Evolutionary conservation across 2,888 invertebrate genomes (phyloP).

Genomic region (Yponomeuta cagnagella): DNA sequence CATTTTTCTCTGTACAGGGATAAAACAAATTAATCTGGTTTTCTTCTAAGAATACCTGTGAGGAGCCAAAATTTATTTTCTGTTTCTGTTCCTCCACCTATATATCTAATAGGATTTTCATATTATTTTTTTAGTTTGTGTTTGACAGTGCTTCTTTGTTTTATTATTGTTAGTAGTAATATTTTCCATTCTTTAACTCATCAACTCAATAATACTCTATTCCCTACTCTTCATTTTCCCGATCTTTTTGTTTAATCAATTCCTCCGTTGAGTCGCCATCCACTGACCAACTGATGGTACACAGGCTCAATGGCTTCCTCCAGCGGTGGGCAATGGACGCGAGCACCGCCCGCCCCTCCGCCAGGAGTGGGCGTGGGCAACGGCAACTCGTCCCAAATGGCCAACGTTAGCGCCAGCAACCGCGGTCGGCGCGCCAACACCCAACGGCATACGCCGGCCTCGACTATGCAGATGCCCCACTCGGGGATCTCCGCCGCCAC

Average conservation of each 20-base stretch:
- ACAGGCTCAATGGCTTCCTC: slow-evolving; percentile 50
- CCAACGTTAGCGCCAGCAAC: slow-evolving; percentile 31
- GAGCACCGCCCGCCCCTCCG: slow-evolving; percentile 85
- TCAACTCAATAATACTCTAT: too few relatives aligned
- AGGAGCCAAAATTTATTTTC: too few relatives aligned
- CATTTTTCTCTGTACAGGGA: too few relatives aligned
- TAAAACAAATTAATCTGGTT: too few relatives aligned
- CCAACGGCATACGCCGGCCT: slow-evolving; percentile 43
- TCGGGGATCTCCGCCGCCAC: slow-evolving; percentile 56
- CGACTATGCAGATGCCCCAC: slow-evolving; percentile 62
- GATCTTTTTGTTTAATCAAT: not conserved
- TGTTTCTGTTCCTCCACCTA: too few relatives aligned
- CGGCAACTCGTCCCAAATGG: slow-evolving; percentile 33
- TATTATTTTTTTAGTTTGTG: too few relatives aligned
- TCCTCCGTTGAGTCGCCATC: not conserved
- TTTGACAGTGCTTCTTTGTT: too few relatives aligned
- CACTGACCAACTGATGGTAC: not conserved
- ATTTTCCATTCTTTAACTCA: too few relatives aligned
- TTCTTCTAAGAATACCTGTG: too few relatives aligned
- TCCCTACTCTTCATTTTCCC: not conserved
- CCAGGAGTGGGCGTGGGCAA: slow-evolving; percentile 43
- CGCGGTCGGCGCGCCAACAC: slow-evolving; percentile 50
- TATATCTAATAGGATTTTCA: too few relatives aligned
- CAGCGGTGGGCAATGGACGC: slow-evolving; percentile 83
- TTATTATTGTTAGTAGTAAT: too few relatives aligned